Evolutionary conservation across 2,888 invertebrate species (phyloP), one percentile per base, ranked within the genome.

Genomic region (Odontocolon sp.): DNA sequence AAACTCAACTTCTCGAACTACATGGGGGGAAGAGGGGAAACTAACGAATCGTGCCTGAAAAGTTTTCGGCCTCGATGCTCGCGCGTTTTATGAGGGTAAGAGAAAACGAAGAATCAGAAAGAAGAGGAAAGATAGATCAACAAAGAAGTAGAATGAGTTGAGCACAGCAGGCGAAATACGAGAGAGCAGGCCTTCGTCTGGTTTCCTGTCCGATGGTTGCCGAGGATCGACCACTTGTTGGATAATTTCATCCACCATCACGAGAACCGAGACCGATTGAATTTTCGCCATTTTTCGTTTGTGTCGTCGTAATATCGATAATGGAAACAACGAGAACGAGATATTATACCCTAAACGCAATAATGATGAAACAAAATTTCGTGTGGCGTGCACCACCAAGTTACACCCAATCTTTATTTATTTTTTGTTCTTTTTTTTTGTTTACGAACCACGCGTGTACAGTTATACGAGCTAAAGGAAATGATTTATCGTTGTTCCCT

Each of bases 11-110:
- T 73, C 66, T 78, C 70, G 69, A 75, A 67, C 75, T 70, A 56
- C 70, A 26, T 18, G 56, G 36, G 5, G 45, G 33, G 5, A 3
- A 11, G 14, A 42, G 61, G 70, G 61, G 77, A 80, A 82, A 82
- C 84, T 84, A 83, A 83, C 81, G 83, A 84, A 81, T 83, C 81
- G 79, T 79, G 77, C 73, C 78, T 80, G 80, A 79, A 83, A 84
- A 84, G 77, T 82, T 83, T 79, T 67, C 77, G 67, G 61, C 61
- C 71, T 67, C 67, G 45, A 63, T 77, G 71, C 67, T 69, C 67
- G 16, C 47, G 56, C 63, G 33, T 28, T 50, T 36, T 57, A 75
- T 11, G 28, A 52, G 61, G 56, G 66, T 40, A 56, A 16, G 56
- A 18, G 54, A 70, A 21, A 11, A 47, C 47, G 33, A 36, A 63